These are phyloP conservation scores for Phasia obesa DNA, from an alignment of 2,888 invertebrate genomes.

Conservation along the genomic window DNA sequence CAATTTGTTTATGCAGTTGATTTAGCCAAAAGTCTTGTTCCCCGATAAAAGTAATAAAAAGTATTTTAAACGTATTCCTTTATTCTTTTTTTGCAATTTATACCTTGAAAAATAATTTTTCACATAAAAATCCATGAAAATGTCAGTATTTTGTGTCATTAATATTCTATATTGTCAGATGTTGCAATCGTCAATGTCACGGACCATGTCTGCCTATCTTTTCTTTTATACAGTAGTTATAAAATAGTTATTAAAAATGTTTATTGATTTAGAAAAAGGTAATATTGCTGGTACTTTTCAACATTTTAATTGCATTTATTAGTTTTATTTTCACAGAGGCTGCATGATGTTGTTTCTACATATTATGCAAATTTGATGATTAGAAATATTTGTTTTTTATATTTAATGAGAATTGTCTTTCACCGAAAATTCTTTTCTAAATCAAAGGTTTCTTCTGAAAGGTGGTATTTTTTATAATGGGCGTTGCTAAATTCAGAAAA, in stretches of 20 bases:
- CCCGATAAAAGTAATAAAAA: not conserved
- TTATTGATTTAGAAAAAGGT: not conserved
- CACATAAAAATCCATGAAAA: slow-evolving; percentile 10
- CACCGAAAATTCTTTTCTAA: no score
- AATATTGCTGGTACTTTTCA: not conserved
- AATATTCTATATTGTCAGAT: not conserved
- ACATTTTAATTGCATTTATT: not conserved
- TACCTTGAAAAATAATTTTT: not conserved
- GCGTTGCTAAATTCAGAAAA: no score
- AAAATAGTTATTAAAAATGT: slow-evolving; percentile 24
- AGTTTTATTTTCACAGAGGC: not conserved
- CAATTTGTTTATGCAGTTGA: not conserved
- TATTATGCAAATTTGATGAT: no score
- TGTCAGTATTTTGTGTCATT: slow-evolving; percentile 7
- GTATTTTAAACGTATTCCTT: not conserved
- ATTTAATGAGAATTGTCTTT: no score
- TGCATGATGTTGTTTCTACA: not conserved
- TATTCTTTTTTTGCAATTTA: no score
- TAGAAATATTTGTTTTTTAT: no score
- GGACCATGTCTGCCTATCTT: no score
- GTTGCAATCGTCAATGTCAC: not conserved
- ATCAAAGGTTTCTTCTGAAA: no score
- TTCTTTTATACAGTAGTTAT: slow-evolving; percentile 31
- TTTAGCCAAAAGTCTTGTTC: not conserved
- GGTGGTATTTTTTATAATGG: no score